A percentile compares a stretch with the other conserved stretches of the same genome.
Conservation (phyloP, 2,797 vertebrate species). For the Buphagus erythrorhynchus region DNA sequence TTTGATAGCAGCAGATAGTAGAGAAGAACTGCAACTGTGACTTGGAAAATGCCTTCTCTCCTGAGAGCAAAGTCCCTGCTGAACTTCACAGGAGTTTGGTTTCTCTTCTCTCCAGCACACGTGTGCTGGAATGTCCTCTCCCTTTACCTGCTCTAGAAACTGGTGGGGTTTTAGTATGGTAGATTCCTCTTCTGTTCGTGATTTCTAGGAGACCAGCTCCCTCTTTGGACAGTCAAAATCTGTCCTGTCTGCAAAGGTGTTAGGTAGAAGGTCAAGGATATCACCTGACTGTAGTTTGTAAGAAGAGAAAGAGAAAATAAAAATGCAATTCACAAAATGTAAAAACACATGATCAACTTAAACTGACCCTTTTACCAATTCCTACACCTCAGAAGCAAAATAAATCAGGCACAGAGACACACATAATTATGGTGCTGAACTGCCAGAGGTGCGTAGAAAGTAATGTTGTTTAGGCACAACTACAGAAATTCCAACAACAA, state of each 20-base stretch:
- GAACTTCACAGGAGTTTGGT: neutral
- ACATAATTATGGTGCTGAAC: neutral
- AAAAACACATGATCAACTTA: neutral
- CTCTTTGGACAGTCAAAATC: neutral
- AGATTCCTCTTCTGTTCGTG: neutral
- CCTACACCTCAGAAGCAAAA: neutral
- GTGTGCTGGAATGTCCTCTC: neutral
- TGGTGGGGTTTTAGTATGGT: accelerated
- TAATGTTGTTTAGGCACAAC: neutral
- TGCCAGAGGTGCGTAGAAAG: neutral
- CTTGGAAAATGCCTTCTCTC: neutral
- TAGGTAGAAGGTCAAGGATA: neutral
- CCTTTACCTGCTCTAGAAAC: neutral
- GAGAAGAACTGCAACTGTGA: neutral
- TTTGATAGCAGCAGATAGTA: neutral
- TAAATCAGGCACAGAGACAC: neutral
- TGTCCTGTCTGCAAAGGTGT: neutral
- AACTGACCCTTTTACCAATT: neutral
- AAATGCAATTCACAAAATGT: neutral
- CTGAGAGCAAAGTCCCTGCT: neutral
- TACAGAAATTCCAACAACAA: neutral
- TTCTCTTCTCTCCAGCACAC: neutral
- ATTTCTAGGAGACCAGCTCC: neutral
- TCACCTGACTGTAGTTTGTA: neutral
- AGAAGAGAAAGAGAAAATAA: neutral